Evolutionary conservation across 2,888 invertebrate species (phyloP).

Genomic region (Mythimna impura): DNA sequence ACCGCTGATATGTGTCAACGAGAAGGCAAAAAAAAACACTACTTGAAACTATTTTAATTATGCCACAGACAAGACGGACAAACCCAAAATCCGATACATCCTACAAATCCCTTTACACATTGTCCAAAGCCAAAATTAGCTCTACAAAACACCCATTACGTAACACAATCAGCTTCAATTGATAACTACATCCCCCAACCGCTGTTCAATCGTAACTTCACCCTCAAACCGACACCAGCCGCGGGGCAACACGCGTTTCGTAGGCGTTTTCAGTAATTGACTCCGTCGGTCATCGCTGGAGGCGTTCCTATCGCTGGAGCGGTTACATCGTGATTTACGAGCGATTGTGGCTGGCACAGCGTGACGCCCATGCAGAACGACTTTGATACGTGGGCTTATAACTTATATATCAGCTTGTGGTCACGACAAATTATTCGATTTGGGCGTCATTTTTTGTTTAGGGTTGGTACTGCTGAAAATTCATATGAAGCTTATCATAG

Average conservation of each 20-base stretch:
- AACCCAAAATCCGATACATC: neutral
- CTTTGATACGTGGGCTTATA: conserved; percentile 60
- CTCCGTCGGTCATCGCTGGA: conserved; percentile 64
- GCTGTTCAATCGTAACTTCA: conserved; percentile 30
- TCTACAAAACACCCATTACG: conserved; percentile 30
- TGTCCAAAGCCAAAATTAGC: conserved; percentile 33
- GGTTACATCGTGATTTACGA: conserved; percentile 72
- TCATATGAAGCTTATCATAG: neutral
- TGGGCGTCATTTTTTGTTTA: conserved; percentile 32
- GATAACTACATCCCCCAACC: conserved; percentile 46
- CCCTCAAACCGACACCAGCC: conserved; percentile 56
- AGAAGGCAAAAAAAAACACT: neutral
- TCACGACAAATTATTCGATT: conserved; percentile 34
- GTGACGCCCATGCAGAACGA: conserved; percentile 64
- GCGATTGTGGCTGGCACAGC: conserved; percentile 65
- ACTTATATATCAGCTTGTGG: conserved; percentile 43
- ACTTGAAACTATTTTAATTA: neutral
- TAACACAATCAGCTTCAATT: conserved; percentile 48
- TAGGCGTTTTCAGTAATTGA: conserved; percentile 66
- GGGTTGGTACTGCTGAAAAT: conserved; percentile 2
- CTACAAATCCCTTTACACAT: conserved; percentile 7
- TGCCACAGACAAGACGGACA: neutral
- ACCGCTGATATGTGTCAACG: neutral
- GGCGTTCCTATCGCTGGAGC: conserved; percentile 62
- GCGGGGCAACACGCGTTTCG: conserved; percentile 58